Base-by-base conservation (phyloP, 2,888 invertebrate genomes). In the Quadroppia sp. region DNA sequence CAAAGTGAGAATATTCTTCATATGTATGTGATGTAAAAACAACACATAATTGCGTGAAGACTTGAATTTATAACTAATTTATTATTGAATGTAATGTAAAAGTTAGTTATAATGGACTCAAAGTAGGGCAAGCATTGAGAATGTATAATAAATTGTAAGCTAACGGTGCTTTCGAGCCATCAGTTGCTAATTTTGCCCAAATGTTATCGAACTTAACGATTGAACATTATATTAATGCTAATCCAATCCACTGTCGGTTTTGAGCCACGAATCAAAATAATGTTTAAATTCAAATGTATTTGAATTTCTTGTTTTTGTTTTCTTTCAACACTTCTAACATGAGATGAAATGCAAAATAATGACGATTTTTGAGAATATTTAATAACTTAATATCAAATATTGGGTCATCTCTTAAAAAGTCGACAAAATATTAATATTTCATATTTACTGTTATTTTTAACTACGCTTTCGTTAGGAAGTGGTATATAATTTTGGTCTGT, bases 111-210 rank as follows among this genome's bases (percentile, higher is more conserved):
- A 61, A 61, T 61, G 61, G 3, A 61, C 61, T 61, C 32, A 30
- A 61, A 61, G 32, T 61, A 30, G 61, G 61, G n/a, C 61, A 61
- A 56, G 45, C 56, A 56, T 25, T 56, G 23, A 56, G 23, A 56
- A 56, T 56, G 23, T 23, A 25, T 56, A 11, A 50, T 17, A 9
- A 40, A n/a, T n/a, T n/a, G n/a, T 36, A 36, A 7, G 36, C 36
- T 36, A 36, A 36, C 36, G 9, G 36, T 32, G 32, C 61, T 61
- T 61, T 32, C 25, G 32, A 32, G 11, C 6, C 61, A 61, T 61
- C 61, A 32, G 61, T 61, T 61, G 25, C 61, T 61, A 61, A 61
- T 32, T 61, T 61, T 48, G 48, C 6, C 11, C 20, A 61, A 61
- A 61, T 61, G 61, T 61, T 61, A 61, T 61, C 61, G 61, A 61